Percentiles rank a stretch among this genome's conserved stretches.
Evolutionary conservation across 2,797 vertebrate species (phyloP).

Genomic region (Girardinus metallicus): DNA sequence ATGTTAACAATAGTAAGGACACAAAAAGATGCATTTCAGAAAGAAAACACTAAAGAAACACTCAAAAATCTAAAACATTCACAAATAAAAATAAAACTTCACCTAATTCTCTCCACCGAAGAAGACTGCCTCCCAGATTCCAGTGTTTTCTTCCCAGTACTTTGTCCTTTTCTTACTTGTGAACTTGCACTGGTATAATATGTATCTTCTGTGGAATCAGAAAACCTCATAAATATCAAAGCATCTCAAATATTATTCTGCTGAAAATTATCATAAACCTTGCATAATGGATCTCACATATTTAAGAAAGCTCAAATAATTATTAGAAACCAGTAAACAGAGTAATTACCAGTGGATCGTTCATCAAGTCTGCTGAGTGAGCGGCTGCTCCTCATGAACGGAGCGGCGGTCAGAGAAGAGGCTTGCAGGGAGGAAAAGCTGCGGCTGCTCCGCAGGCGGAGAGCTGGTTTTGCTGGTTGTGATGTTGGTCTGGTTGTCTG

Average conservation of each 20-base stretch:
- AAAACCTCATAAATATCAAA: not conserved
- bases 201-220: slow-evolving; percentile 38
- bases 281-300: not conserved
- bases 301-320: not conserved
- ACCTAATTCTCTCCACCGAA: slow-evolving; percentile 57
- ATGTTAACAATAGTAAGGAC: not conserved
- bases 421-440: slow-evolving; percentile 64
- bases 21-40: not conserved
- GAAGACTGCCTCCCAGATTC: slow-evolving; percentile 15
- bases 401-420: slow-evolving; percentile 55
- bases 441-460: slow-evolving; percentile 61
- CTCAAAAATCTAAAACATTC: not conserved
- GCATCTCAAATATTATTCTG: not conserved
- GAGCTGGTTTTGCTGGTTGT: slow-evolving; percentile 57
- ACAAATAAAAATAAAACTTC: not conserved
- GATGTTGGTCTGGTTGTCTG: slow-evolving; percentile 68
- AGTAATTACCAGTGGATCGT: slow-evolving; percentile 58
- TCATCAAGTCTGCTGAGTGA: slow-evolving; percentile 69
- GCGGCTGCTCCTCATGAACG: slow-evolving; percentile 65
- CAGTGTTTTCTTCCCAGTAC: slow-evolving; percentile 44
- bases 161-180: slow-evolving; percentile 49
- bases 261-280: not conserved
- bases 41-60: not conserved
- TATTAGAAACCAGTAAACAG: not conserved
- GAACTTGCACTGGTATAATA: slow-evolving; percentile 15